Percentiles rank a stretch among this genome's conserved stretches.
These are phyloP conservation scores for Chiridota heheva DNA, from an alignment of 35 echinoderm and acorn worm species.

Conservation along the genomic window DNA sequence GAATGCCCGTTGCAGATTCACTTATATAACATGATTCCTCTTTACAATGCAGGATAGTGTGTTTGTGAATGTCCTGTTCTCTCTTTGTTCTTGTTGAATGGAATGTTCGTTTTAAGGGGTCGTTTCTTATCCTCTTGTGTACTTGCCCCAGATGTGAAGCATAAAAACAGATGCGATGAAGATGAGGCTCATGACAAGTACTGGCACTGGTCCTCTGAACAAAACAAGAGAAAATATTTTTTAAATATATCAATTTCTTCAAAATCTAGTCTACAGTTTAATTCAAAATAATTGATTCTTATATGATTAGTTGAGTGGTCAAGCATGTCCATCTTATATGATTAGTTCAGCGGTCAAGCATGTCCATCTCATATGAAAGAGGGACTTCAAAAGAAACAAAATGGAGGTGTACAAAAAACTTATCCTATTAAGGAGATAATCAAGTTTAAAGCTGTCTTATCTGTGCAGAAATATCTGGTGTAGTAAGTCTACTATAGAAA, in stretches of 20 bases:
- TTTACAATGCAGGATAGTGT: too few relatives aligned
- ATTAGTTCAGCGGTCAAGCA: too few relatives aligned
- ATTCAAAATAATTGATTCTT: not conserved
- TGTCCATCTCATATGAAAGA: too few relatives aligned
- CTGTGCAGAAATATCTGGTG: too few relatives aligned
- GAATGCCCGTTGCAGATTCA: not conserved
- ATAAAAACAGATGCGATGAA: slow-evolving; percentile 99
- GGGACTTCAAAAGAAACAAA: too few relatives aligned
- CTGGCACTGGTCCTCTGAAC: slow-evolving; percentile 95
- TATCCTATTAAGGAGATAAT: too few relatives aligned
- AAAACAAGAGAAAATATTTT: slow-evolving; percentile 44
- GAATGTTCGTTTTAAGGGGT: not conserved
- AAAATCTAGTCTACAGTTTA: not conserved
- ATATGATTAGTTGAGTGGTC: not conserved
- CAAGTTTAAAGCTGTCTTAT: too few relatives aligned
- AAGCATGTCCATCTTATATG: too few relatives aligned
- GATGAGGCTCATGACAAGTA: slow-evolving; percentile 98
- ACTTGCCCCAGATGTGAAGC: slow-evolving; percentile 99
- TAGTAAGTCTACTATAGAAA: too few relatives aligned
- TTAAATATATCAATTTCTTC: not conserved
- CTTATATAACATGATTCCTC: not conserved
- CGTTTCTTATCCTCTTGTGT: slow-evolving; percentile 71
- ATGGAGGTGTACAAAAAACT: too few relatives aligned
- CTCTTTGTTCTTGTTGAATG: not conserved
- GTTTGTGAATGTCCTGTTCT: not conserved